Evolutionary conservation across 2,888 invertebrate species (phyloP), one percentile per base, ranked within the genome.

Genomic region (Frankliniella intonsa): DNA sequence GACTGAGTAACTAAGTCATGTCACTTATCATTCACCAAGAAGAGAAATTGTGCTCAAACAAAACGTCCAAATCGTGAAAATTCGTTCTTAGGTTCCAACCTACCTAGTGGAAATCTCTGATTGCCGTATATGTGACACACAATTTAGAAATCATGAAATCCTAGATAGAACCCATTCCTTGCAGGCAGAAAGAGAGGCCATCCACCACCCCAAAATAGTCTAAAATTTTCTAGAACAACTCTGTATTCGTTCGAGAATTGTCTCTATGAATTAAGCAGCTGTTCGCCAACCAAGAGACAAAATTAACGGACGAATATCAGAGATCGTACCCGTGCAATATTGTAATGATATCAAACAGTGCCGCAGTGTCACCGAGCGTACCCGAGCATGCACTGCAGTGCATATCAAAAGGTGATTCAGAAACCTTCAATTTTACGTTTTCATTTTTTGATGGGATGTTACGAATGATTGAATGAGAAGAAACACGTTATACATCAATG

Each of bases 91-190:
- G 22, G 19, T 69, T 69, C 22, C 69, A 69, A 69, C 69, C 69
- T 69, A 69, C 69, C 69, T 69, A 69, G n/a, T 22, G 19, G 22
- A 69, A 22, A 69, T 69, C 69, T 19, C n/a, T 69, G 69, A n/a
- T 19, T 69, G 69, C 69, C 69, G 22, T 22, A 22, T 8, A 10
- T 5, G 69, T 22, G 69, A 69, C 69, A 69, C 69, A 19, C 3
- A n/a, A 22, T n/a, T 55, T 55, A 55, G 55, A 55, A 55, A 14
- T 55, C 17, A 55, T 55, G 55, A 55, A 55, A 55, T 19, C 5
- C 55, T 12, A 19, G 55, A 55, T 55, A 55, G 55, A 19, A 55
- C 14, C 38, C 38, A 55, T 19, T 14, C 14, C 12, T 19, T 14
- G 55, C 14, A 55, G 55, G 17, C 55, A 14, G 19, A 55, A 55